These are phyloP conservation scores for Mesochorus sp. DNA, from an alignment of 2,888 invertebrate genomes.

Conservation along the genomic window DNA sequence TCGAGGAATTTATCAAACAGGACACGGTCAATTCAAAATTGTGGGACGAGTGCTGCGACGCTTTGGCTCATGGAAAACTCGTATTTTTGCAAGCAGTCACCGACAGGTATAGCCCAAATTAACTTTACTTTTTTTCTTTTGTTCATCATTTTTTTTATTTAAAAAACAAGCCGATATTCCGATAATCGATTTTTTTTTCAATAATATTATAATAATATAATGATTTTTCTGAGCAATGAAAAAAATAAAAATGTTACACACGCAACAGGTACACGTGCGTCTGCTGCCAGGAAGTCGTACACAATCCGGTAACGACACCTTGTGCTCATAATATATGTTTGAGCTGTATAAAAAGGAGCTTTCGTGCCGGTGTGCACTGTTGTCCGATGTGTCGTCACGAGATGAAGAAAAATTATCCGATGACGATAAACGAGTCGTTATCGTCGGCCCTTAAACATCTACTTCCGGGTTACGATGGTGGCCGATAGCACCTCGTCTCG, in stretches of 20 bases:
- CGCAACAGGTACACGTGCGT: conserved; percentile 87
- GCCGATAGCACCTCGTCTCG: conserved; percentile 72
- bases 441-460: conserved; percentile 84
- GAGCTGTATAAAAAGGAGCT: conserved; percentile 87
- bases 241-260: neutral
- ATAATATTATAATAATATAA: too few species aligned
- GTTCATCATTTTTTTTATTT: neutral
- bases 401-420: conserved; percentile 84
- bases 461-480: conserved; percentile 88
- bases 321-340: conserved; percentile 91
- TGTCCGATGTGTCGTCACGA: conserved; percentile 89
- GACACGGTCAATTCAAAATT: conserved; percentile 86
- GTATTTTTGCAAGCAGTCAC: conserved; percentile 69
- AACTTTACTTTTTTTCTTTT: neutral
- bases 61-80: conserved; percentile 83
- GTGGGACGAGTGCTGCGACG: conserved; percentile 86
- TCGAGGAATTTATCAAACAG: conserved; percentile 82
- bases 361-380: conserved; percentile 84
- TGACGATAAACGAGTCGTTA: conserved; percentile 85
- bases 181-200: too few species aligned
- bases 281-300: conserved; percentile 90
- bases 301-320: conserved; percentile 87
- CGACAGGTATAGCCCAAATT: conserved; percentile 69
- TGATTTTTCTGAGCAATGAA: neutral
- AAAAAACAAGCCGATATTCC: too few species aligned